Base-by-base conservation (phyloP, 2,113 vertebrate genomes). In the Gadus chalcogrammus region DNA sequence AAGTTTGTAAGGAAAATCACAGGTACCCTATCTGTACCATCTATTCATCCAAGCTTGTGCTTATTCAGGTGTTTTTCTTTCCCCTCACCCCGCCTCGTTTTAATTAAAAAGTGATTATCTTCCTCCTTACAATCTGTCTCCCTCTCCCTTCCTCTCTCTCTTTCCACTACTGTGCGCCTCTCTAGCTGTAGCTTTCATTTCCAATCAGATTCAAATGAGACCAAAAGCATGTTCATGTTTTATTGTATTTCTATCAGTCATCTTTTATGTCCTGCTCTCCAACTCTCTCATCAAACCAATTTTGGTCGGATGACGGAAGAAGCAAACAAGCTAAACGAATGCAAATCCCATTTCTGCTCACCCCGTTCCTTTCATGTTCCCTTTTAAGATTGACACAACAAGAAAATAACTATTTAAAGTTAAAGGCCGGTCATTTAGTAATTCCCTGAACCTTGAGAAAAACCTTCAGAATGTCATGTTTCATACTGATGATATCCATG, bases 161-260 rank as follows among this genome's bases (percentile, higher is more conserved):
- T 48, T 13, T 48, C 42, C 12, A 35, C 73, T 78, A 4, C 31
- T 35, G 31, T 55, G 53, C 55, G 2, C 55, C 55, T 58, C 55
- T 16, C 55, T n/a, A 6, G 55, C 55, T 58, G 15, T 58, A 38
- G 31, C 28, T 17, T 38, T 27, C 27, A 16, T 16, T 42, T n/a
- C n/a, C 55, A 58, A 58, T 79, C 73, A 82, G 82, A 86, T 87
- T 88, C 87, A 86, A 85, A 81, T 68, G 76, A 76, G 81, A 72
- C 76, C 80, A 77, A 85, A 80, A 88, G 87, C 76, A 75, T 84
- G 79, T 79, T 65, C 28, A 62, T 73, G 63, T 81, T 77, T 67
- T 60, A 71, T 67, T 79, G 38, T 15, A 18, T 66, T 15, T 13
- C 64, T 52, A 22, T 52, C 17, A 9, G 16, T 53, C 64, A 22